These are phyloP conservation scores for Pachyuromys duprasi DNA, from an alignment of 2,797 vertebrate species.

Conservation along the genomic window DNA sequence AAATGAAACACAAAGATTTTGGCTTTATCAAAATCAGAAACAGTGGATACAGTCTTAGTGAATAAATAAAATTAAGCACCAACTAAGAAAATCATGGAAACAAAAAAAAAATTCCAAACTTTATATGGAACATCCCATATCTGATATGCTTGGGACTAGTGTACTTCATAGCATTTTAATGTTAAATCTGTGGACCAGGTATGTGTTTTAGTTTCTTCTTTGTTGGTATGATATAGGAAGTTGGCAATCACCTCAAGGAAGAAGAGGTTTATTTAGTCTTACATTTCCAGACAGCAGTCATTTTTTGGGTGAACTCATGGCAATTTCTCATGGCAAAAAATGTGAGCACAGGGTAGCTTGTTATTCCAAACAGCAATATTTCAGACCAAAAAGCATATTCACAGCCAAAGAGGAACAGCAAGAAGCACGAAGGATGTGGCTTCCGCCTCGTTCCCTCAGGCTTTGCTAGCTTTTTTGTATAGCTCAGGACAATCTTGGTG, in stretches of 20 bases:
- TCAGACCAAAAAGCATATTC: background rate
- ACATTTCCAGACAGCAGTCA: background rate
- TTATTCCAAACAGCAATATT: background rate
- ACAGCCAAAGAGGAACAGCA: background rate
- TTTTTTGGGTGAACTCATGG: background rate
- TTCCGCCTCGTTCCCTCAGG: background rate
- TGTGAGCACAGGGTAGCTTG: too few relatives aligned
- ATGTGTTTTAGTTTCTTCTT: background rate
- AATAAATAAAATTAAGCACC: slow-evolving; percentile 15
- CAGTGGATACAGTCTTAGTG: background rate
- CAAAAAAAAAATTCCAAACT: background rate
- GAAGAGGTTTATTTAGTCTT: background rate
- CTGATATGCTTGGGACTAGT: background rate
- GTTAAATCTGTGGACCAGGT: background rate
- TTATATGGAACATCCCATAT: background rate
- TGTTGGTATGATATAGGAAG: background rate
- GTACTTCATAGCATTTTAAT: background rate
- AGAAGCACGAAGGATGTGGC: background rate
- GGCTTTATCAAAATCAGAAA: background rate
- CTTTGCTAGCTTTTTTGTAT: background rate
- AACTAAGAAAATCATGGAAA: background rate
- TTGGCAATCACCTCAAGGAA: background rate
- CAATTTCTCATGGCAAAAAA: background rate
- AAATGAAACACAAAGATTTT: slow-evolving; percentile 7
- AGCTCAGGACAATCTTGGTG: background rate